Evolutionary conservation across 2,888 invertebrate species (phyloP).

Genomic region (Eutolmus rufibarbis): DNA sequence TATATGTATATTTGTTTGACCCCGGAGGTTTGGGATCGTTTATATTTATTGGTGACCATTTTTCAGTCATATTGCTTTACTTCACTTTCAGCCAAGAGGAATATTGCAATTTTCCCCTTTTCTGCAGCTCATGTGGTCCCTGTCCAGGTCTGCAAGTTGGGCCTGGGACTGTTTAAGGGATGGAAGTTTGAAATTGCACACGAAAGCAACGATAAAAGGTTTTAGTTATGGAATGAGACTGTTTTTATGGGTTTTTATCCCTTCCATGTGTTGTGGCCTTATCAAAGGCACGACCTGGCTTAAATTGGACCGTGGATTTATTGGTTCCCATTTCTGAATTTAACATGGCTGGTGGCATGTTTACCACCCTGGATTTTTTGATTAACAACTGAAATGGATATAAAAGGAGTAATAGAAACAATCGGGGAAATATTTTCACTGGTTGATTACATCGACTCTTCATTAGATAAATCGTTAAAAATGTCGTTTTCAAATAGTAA

Average conservation of each 20-base stretch:
- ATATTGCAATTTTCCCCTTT: neutral
- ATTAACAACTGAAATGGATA: neutral
- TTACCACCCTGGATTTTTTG: neutral
- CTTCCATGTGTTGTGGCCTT: neutral
- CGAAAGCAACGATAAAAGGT: neutral
- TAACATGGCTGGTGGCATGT: neutral
- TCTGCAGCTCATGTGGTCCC: neutral
- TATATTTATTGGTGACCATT: conserved; percentile 1
- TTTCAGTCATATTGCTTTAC: conserved; percentile 2
- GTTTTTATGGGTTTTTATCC: neutral
- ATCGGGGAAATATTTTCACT: neutral
- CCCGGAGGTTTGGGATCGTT: neutral
- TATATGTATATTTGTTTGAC: neutral
- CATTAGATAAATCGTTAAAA: neutral
- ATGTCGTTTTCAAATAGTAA: neutral
- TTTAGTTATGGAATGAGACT: neutral
- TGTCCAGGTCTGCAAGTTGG: neutral
- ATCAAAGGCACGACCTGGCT: neutral
- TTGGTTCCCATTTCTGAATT: neutral
- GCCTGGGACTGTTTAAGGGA: neutral
- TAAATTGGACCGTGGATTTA: neutral
- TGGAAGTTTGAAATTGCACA: neutral
- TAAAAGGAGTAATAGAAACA: neutral
- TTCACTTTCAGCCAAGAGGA: neutral
- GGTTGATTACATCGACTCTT: neutral